Evolutionary conservation across 2,797 vertebrate genomes (phyloP).

Genomic region (Semotilus atromaculatus): DNA sequence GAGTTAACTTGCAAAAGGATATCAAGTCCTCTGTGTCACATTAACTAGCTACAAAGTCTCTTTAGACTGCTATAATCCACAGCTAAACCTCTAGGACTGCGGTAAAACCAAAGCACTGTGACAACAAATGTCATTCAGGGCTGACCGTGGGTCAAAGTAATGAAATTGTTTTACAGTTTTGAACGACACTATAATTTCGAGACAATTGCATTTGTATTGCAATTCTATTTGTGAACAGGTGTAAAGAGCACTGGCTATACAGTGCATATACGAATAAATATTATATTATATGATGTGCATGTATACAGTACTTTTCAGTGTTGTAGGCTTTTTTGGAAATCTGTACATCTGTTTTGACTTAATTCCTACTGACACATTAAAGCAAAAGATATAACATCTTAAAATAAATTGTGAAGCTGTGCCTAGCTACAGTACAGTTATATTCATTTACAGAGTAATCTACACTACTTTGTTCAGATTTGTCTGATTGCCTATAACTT

Average conservation of each 20-base stretch:
- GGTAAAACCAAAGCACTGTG: constrained; percentile 8
- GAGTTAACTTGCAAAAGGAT: constrained; percentile 1
- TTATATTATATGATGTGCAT: background rate
- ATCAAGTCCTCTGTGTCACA: constrained; percentile 34
- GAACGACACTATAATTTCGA: constrained; percentile 7
- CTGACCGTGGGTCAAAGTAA: background rate
- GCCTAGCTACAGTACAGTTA: background rate
- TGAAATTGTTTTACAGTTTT: constrained; percentile 12
- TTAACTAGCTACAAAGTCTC: constrained; percentile 36
- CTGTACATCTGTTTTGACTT: background rate
- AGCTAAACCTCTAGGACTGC: background rate
- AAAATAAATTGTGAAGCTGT: background rate
- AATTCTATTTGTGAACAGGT: background rate
- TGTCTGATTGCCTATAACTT: too few relatives aligned
- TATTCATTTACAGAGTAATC: background rate
- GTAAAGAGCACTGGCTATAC: background rate
- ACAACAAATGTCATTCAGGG: constrained; percentile 23
- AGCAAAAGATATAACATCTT: background rate
- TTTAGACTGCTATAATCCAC: constrained; percentile 31
- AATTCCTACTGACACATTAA: background rate
- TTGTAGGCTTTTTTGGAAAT: background rate
- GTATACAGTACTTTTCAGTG: background rate
- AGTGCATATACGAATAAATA: background rate
- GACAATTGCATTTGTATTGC: background rate
- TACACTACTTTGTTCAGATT: background rate